These are phyloP conservation scores for Gymnocypris eckloni DNA, from an alignment of 2,797 vertebrate species.

Conservation along the genomic window DNA sequence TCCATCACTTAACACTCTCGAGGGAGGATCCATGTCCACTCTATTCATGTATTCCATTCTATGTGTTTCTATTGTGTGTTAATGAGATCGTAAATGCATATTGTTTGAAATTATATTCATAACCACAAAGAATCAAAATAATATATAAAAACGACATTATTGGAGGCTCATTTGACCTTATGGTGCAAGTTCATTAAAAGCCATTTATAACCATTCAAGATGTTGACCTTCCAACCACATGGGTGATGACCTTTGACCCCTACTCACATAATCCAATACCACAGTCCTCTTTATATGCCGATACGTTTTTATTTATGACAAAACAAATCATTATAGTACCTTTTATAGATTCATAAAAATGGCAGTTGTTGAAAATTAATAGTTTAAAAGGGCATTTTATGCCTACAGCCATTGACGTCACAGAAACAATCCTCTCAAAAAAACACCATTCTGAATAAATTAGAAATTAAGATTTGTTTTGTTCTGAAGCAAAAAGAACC, in stretches of 20 bases:
- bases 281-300: not conserved
- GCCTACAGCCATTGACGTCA: no score
- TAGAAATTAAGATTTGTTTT: not conserved
- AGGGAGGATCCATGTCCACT: not conserved
- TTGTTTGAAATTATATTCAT: not conserved
- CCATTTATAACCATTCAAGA: not conserved
- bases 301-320: not conserved
- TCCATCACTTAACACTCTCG: conserved; percentile 57
- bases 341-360: not conserved
- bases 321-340: not conserved
- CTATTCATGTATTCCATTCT: not conserved
- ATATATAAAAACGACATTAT: not conserved
- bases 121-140: not conserved
- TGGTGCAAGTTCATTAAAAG: conserved; percentile 1
- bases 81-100: not conserved
- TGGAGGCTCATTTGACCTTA: not conserved
- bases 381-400: not conserved
- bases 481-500: not conserved
- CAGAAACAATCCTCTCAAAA: not conserved
- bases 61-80: not conserved
- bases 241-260: conserved; percentile 18
- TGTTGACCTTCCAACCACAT: conserved; percentile 1
- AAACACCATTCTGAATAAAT: not conserved
- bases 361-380: not conserved
- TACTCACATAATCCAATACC: not conserved